phyloP scores from a whole-genome alignment of 2,113 vertebrate genomes.

The Protomyctophum bolini region DNA sequence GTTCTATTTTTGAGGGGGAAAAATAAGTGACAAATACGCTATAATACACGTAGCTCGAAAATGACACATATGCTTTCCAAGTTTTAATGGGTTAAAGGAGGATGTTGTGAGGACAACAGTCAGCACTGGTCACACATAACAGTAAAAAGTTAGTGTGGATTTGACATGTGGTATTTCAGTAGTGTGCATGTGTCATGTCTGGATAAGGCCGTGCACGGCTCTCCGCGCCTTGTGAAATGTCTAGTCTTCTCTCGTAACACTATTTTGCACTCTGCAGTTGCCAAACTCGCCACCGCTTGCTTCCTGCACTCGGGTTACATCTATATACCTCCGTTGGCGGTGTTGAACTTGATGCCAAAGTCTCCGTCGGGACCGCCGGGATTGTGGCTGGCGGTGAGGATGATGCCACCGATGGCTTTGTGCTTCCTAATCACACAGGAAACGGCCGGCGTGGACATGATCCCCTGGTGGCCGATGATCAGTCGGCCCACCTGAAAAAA shows the following conservation, averaged over 20 bases:
- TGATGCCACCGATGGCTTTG: constrained; percentile 94
- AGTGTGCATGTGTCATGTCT: constrained; percentile 9
- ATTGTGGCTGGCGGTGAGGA: constrained; percentile 93
- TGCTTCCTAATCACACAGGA: constrained; percentile 95
- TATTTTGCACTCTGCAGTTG: constrained; percentile 46
- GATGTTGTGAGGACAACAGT: too few relatives aligned
- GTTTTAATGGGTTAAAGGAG: too few relatives aligned
- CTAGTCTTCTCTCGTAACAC: constrained; percentile 40
- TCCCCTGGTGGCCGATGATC: constrained; percentile 93
- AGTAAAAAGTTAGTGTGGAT: too few relatives aligned
- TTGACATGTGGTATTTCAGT: not conserved
- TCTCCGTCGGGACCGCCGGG: constrained; percentile 92
- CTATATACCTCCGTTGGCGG: constrained; percentile 88
- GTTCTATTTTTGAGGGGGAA: too few relatives aligned
- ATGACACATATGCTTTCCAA: too few relatives aligned
- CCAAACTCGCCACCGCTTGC: constrained; percentile 4
- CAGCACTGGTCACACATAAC: too few relatives aligned
- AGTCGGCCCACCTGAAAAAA: constrained; percentile 88
- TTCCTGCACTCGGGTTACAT: constrained; percentile 46
- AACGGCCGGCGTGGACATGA: constrained; percentile 92
- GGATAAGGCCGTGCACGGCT: constrained; percentile 5
- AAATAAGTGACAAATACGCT: too few relatives aligned
- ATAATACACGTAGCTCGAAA: too few relatives aligned
- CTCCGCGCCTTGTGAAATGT: constrained; percentile 29
- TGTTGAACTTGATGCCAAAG: constrained; percentile 97